phyloP scores from a whole-genome alignment of 2,113 vertebrate species.

The Heterotilapia buettikoferi region DNA sequence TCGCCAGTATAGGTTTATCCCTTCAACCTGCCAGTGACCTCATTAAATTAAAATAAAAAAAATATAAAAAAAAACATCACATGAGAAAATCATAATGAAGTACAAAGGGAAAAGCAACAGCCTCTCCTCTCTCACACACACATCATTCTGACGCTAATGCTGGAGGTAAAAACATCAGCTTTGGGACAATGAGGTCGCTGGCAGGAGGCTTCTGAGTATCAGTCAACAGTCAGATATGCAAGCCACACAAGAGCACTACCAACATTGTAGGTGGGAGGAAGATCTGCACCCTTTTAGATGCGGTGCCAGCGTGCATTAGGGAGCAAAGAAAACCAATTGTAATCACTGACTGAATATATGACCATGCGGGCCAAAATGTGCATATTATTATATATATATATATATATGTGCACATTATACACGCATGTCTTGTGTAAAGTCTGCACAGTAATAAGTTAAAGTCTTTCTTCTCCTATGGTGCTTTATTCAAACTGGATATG shows the following conservation, averaged over 20 bases:
- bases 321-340: background rate
- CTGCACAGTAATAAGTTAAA: background rate
- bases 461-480: background rate
- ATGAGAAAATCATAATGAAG: background rate
- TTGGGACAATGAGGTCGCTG: background rate
- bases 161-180: background rate
- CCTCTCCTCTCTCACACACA: background rate
- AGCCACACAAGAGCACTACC: background rate
- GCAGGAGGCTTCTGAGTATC: background rate
- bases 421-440: background rate
- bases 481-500: background rate
- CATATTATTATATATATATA: background rate
- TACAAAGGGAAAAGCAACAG: background rate
- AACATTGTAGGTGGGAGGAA: conserved; percentile 6
- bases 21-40: conserved; percentile 10
- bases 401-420: background rate
- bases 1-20: background rate
- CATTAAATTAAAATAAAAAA: background rate
- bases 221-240: background rate
- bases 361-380: background rate
- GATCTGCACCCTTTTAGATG: background rate
- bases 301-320: background rate
- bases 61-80: background rate
- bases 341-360: background rate
- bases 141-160: background rate